These are phyloP conservation scores for Chlorodrepanis virens DNA, from an alignment of 2,113 vertebrate genomes.

Conservation along the genomic window DNA sequence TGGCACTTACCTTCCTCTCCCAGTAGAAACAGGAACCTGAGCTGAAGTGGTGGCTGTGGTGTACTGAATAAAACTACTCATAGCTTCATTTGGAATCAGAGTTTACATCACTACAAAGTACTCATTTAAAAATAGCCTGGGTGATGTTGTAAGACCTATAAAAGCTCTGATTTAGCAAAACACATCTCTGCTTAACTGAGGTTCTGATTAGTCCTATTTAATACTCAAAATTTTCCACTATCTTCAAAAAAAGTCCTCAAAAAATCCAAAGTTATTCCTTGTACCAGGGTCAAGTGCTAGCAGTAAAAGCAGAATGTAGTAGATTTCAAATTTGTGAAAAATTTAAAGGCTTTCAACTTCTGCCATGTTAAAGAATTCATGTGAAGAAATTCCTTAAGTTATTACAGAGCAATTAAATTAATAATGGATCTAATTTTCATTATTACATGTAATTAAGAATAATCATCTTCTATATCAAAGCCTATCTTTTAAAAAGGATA, in stretches of 20 bases:
- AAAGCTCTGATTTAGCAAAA: background rate
- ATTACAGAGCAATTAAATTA: slow-evolving; percentile 22
- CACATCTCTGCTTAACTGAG: background rate
- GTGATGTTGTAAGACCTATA: background rate
- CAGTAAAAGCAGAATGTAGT: background rate
- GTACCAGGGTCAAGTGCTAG: background rate
- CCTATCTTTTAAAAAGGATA: slow-evolving; percentile 29
- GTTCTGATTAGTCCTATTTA: background rate
- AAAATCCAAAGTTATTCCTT: background rate
- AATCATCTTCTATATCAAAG: slow-evolving; percentile 43
- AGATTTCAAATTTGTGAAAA: background rate
- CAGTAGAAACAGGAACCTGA: background rate
- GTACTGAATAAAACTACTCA: background rate
- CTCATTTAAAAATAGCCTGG: background rate
- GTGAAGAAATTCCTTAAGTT: slow-evolving; percentile 1
- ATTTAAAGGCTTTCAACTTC: slow-evolving; percentile 12
- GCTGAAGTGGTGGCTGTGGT: background rate
- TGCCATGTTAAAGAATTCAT: slow-evolving; percentile 23
- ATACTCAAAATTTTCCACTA: background rate
- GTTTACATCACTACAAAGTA: background rate
- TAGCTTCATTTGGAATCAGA: background rate
- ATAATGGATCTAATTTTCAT: slow-evolving; percentile 26
- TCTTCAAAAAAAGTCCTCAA: background rate
- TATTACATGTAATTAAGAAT: slow-evolving; percentile 34
- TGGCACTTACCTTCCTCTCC: background rate